Evolutionary conservation across 2,797 vertebrate species (phyloP), one percentile per base, ranked within the genome.

Genomic region (Trichosurus vulpecula): DNA sequence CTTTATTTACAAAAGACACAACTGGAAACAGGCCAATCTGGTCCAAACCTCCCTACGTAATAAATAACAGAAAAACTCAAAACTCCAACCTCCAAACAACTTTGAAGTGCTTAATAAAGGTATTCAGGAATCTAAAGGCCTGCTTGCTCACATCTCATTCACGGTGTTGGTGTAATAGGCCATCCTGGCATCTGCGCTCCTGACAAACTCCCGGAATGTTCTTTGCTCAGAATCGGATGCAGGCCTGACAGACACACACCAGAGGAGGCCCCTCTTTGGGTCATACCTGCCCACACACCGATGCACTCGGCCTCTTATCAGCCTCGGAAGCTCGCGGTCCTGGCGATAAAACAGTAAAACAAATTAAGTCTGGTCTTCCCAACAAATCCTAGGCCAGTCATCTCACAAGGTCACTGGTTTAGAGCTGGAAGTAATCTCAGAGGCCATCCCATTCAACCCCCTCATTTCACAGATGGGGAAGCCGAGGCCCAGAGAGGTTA

Each of bases 281-380:
- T 99, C 99, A 54, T 99, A 99, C 98, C 99, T 99, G 56, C 99
- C 99, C 97, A 99, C 98, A 97, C 99, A 99, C 81, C 99, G 99
- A 97, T 99, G 99, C 94, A 99, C 98, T 98, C 99, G 99, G 92
- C 99, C 99, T 97, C 99, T 99, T 97, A 99, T 99, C 97, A 99
- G 98, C 97, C 99, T 99, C 93, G 99, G 99, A 94, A 99, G 99
- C 53, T 98, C 98, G 74, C 99, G 99, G 96, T 99, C 99, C 99
- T 99, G 98, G 97, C 97, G 58, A 96, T 89, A 66, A 66, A 66
- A 61, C 58, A n/a, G 13, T 3, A 35, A 14, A 4, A 16, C 29
- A 61, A 14, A 61, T 35, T 12, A 31, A 35, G 29, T 58, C 57
- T 58, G 12, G 30, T 31, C 9, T 61, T 61, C 58, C 31, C 58